A percentile compares a stretch with the other conserved stretches of the same genome.
Evolutionary conservation across 2,797 vertebrate species (phyloP).

Genomic region (Valencia hispanica): DNA sequence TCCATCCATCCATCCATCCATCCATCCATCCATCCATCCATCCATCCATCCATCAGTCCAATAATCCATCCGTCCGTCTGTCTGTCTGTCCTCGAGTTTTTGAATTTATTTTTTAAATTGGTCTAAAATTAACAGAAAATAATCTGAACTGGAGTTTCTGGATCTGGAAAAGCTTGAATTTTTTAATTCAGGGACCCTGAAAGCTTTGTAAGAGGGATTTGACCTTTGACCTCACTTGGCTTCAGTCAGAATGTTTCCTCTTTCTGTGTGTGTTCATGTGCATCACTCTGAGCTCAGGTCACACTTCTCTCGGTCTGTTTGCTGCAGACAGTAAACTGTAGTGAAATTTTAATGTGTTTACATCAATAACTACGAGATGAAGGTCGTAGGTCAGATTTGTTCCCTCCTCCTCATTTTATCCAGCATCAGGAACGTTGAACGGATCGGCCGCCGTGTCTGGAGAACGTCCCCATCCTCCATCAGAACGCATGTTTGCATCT

Average conservation of each 20-base stretch:
- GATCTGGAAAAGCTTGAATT: not conserved
- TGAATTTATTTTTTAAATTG: not conserved
- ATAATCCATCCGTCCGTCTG: too few species aligned
- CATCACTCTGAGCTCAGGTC: not conserved
- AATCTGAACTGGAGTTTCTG: not conserved
- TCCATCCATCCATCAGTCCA: too few species aligned
- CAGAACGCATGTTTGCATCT: conserved; percentile 13
- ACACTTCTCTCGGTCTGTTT: not conserved
- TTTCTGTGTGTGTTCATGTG: not conserved
- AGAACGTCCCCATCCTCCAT: not conserved
- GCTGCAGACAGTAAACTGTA: not conserved
- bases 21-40: too few species aligned
- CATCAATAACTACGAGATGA: not conserved
- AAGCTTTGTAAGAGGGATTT: not conserved
- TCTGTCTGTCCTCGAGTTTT: not conserved
- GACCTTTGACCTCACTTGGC: not conserved
- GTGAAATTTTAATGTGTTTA: not conserved
- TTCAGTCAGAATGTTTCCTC: not conserved
- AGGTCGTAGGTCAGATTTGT: not conserved
- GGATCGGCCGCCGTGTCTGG: not conserved
- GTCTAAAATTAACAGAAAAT: not conserved
- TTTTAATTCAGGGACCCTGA: not conserved
- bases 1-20: too few species aligned
- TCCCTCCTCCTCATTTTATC: not conserved
- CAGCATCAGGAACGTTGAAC: too few species aligned